phyloP scores from a whole-genome alignment of 2,888 invertebrate genomes.

The Invenusta paracnida region DNA sequence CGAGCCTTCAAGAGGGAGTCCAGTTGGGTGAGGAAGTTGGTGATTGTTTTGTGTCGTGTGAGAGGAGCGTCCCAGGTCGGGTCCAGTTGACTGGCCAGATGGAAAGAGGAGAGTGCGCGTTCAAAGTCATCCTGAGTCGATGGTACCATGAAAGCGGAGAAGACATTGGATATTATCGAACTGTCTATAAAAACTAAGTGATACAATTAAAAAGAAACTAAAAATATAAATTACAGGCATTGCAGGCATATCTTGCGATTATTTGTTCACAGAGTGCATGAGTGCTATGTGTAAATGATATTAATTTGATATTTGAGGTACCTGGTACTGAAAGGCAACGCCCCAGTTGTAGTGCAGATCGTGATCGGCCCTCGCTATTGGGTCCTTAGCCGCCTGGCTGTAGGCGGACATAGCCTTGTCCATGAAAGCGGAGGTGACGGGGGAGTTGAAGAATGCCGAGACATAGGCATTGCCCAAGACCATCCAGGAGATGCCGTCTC shows the following conservation, averaged over 20 bases:
- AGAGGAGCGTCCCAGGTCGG: constrained; percentile 11
- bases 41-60: not conserved
- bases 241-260: too few relatives aligned
- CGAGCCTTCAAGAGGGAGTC: not conserved
- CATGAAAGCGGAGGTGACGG: constrained; percentile 70
- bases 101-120: not conserved
- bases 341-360: constrained; percentile 80
- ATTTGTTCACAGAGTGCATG: too few relatives aligned
- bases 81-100: not conserved
- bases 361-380: constrained; percentile 66
- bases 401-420: constrained; percentile 76
- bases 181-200: too few relatives aligned
- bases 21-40: not conserved
- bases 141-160: too few relatives aligned
- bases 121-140: not conserved
- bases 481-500: constrained; percentile 47
- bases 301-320: not conserved
- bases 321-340: constrained; percentile 64
- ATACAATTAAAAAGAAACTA: too few relatives aligned
- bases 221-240: too few relatives aligned
- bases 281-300: too few relatives aligned
- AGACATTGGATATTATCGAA: too few relatives aligned
- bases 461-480: constrained; percentile 79
- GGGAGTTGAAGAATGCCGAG: constrained; percentile 72
- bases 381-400: constrained; percentile 68